Base-by-base conservation (phyloP, 2,113 vertebrate species). In the Symphodus melops region DNA sequence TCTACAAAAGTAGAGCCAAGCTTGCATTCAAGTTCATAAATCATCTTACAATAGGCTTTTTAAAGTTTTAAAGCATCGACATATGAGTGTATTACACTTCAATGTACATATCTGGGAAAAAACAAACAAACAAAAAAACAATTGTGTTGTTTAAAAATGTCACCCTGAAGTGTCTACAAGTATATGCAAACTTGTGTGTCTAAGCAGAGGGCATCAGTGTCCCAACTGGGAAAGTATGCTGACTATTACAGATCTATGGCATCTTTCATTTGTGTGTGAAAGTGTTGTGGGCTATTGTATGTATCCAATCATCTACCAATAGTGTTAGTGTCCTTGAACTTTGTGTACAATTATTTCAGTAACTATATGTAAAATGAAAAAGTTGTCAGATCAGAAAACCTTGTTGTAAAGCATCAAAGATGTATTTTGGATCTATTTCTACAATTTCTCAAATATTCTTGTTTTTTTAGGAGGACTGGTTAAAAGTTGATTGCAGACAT, bases 191-290 rank as follows among this genome's bases (percentile, higher is more conserved):
- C 11, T 56, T 49, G 33, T 55, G 9, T 41, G 9, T n/a, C 68
- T 9, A 36, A 37, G 16, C 7, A 44, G 42, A 56, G 41, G 20
- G 7, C 33, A n/a, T 23, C 10, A 19, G 21, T 9, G 44, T 3
- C 39, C 8, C 3, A 42, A 17, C 3, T 41, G 58, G 3, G 12
- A 37, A 49, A 19, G 54, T 13, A 51, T 21, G 54, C 9, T 55
- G 23, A 68, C 6, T 39, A 36, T 64, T 25, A n/a, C 25, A 48
- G 25, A 37, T 23, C 19, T 53, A 23, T 61, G 14, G 39, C 37
- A 64, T 64, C 51, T 48, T 74, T 37, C 21, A 66, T 36, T 25
- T 46, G 23, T 44, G 36, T 33, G 28, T 5, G 11, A 46, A 46
- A 46, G 10, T 1, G 41, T 42, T 42, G 2, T 9, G 41, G 8